Conservation (phyloP, 2,113 vertebrate species). For the Ascaphus truei region DNA sequence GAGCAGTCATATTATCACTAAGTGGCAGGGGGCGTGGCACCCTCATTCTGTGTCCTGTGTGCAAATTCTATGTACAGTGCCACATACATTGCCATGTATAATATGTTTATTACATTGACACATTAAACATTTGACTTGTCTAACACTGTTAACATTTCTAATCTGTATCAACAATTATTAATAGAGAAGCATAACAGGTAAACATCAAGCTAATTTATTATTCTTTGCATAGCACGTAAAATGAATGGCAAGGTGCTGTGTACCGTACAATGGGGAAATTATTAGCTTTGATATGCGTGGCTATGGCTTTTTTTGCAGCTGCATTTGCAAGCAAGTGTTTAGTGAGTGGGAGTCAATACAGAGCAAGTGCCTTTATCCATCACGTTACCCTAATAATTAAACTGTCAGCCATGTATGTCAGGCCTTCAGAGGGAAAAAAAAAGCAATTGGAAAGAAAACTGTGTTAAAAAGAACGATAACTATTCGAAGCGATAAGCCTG, state of each 20-base stretch:
- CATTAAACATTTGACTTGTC: too few relatives aligned
- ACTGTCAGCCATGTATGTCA: constrained; percentile 67
- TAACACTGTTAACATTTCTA: too few relatives aligned
- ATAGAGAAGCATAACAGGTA: too few relatives aligned
- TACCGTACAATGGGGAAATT: constrained; percentile 32
- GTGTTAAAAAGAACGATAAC: constrained; percentile 53
- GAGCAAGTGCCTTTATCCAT: constrained; percentile 68
- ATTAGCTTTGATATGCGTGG: constrained; percentile 41
- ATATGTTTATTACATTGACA: too few relatives aligned
- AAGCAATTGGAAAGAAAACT: constrained; percentile 49
- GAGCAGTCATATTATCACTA: too few relatives aligned
- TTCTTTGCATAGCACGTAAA: not conserved
- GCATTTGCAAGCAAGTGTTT: constrained; percentile 55
- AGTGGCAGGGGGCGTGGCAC: too few relatives aligned
- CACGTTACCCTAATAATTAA: constrained; percentile 76
- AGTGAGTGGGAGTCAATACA: constrained; percentile 71
- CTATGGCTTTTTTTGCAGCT: constrained; percentile 64
- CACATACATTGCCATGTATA: too few relatives aligned
- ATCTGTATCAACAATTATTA: too few relatives aligned
- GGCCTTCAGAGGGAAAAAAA: constrained; percentile 52
- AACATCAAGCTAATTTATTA: too few relatives aligned
- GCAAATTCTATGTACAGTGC: too few relatives aligned
- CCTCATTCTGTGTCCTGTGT: too few relatives aligned
- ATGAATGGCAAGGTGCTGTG: not conserved
- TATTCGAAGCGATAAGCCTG: constrained; percentile 64